Evolutionary conservation across 35 echinoderm and acorn worm species (phyloP).

Genomic region (Strongylocentrotus purpuratus): DNA sequence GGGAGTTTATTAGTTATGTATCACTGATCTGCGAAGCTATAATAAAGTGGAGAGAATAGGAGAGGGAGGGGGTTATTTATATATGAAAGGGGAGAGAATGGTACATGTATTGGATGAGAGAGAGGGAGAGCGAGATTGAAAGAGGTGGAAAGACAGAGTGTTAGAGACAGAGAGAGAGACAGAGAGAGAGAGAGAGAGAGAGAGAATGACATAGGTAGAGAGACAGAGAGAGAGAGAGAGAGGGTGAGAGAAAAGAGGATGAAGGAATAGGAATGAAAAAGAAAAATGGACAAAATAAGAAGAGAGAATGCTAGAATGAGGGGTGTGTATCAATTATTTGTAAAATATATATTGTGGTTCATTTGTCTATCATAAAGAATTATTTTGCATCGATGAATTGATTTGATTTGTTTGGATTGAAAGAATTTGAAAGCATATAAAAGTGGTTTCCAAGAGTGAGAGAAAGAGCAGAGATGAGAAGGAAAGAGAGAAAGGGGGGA

Average conservation of each 20-base stretch:
- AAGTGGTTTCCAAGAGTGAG: no score
- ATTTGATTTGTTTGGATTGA: neutral
- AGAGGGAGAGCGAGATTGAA: no score
- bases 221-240: neutral
- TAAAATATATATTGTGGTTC: neutral
- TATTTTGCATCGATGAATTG: neutral
- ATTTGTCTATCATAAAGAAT: neutral
- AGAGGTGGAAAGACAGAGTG: no score
- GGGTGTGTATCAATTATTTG: neutral
- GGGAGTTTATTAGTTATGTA: constrained; percentile 11
- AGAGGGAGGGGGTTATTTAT: neutral
- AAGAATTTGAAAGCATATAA: no score
- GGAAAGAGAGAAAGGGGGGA: no score
- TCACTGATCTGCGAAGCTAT: neutral
- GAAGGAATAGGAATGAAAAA: neutral
- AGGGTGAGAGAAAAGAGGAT: neutral
- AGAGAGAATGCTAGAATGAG: neutral
- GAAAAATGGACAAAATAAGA: neutral
- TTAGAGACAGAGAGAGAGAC: no score
- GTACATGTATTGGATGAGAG: neutral
- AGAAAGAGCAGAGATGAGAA: no score
- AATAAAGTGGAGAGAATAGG: neutral
- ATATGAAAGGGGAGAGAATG: neutral
- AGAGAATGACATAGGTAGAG: no score
- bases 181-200: no score